Conservation (phyloP, 2,113 vertebrate genomes). For the Ochotona curzoniae region DNA sequence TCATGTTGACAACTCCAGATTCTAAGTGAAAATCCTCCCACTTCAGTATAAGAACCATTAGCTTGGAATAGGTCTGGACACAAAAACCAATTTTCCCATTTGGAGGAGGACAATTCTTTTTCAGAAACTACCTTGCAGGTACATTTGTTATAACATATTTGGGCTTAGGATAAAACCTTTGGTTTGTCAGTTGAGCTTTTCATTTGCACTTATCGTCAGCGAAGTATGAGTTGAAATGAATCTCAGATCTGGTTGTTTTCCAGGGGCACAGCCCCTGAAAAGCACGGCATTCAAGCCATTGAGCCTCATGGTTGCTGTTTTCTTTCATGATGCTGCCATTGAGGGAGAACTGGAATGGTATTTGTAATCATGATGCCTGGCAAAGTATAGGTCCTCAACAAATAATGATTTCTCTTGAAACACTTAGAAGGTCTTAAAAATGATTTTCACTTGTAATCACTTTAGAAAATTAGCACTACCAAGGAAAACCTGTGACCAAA, state of each 20-base stretch:
- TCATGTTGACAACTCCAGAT: neutral
- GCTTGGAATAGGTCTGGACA: slow-evolving; percentile 42
- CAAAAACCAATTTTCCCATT: slow-evolving; percentile 51
- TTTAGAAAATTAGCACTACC: slow-evolving; percentile 24
- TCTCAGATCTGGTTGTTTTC: neutral
- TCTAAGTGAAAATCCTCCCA: slow-evolving; percentile 56
- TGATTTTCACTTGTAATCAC: slow-evolving; percentile 1
- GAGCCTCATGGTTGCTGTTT: neutral
- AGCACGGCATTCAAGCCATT: neutral
- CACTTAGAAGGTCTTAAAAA: neutral
- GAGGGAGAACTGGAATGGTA: neutral
- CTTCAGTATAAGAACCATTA: slow-evolving; percentile 53
- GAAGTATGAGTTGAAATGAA: neutral
- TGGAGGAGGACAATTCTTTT: slow-evolving; percentile 47
- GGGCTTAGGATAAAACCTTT: slow-evolving; percentile 29
- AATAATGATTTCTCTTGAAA: neutral
- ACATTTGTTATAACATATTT: slow-evolving; percentile 44
- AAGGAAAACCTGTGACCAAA: neutral
- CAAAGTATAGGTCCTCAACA: neutral
- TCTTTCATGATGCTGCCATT: neutral
- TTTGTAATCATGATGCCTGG: neutral
- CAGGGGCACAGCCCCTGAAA: neutral
- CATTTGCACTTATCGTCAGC: neutral
- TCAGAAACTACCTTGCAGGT: slow-evolving; percentile 21
- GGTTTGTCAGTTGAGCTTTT: slow-evolving; percentile 1